These are phyloP conservation scores for Acanthoscelides obtectus DNA, from an alignment of 2,888 invertebrate species.

Conservation along the genomic window DNA sequence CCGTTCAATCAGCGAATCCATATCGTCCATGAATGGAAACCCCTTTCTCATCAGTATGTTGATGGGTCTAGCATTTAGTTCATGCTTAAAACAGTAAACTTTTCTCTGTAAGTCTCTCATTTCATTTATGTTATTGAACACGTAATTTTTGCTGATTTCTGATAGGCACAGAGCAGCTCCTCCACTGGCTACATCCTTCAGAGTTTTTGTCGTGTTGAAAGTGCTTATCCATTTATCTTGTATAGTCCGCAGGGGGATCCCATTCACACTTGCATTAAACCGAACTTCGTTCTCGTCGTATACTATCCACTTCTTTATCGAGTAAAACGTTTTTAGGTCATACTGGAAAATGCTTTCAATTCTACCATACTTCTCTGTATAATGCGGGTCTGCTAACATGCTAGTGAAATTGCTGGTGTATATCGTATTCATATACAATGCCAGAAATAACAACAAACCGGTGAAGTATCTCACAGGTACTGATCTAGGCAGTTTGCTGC, in stretches of 20 bases:
- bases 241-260: constrained; percentile 12
- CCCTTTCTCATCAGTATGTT: constrained; percentile 40
- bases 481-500: constrained; percentile 26
- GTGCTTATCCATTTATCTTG: constrained; percentile 21
- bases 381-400: constrained; percentile 29
- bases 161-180: constrained; percentile 29
- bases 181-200: constrained; percentile 21
- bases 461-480: constrained; percentile 25
- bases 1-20: constrained; percentile 31
- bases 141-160: constrained; percentile 32
- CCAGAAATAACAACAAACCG: constrained; percentile 27
- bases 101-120: constrained; percentile 24
- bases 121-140: constrained; percentile 28
- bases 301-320: constrained; percentile 20
- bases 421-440: constrained; percentile 27
- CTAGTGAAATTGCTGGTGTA: constrained; percentile 34
- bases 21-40: constrained; percentile 33
- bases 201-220: constrained; percentile 24
- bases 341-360: constrained; percentile 29
- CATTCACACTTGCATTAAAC: constrained; percentile 5
- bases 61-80: constrained; percentile 36
- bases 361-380: constrained; percentile 29
- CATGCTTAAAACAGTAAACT: constrained; percentile 30
- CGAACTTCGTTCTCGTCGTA: constrained; percentile 14
- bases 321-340: constrained; percentile 27